Conservation (phyloP, 2,888 invertebrate species). For the Xanthia icteritia region DNA sequence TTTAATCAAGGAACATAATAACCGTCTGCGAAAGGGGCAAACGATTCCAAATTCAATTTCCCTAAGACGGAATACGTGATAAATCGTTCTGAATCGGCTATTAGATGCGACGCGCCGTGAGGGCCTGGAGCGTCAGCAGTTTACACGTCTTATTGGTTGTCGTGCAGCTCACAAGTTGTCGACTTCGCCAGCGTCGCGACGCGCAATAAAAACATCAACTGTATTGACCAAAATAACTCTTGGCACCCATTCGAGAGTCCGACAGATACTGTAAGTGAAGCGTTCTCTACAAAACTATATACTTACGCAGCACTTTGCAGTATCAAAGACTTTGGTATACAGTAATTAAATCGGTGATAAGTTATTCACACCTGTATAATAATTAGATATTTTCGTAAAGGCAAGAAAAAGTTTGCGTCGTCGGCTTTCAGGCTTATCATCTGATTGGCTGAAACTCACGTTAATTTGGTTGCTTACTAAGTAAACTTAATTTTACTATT, state of each 20-base stretch:
- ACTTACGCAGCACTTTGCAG: slow-evolving; percentile 60
- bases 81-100: slow-evolving; percentile 87
- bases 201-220: slow-evolving; percentile 90
- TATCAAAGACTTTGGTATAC: slow-evolving; percentile 33
- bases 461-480: neutral
- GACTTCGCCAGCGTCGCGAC: slow-evolving; percentile 82
- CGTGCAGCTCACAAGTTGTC: slow-evolving; percentile 78
- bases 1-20: slow-evolving; percentile 83
- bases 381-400: neutral
- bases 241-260: slow-evolving; percentile 86
- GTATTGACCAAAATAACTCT: slow-evolving; percentile 90
- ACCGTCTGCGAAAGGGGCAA: slow-evolving; percentile 77
- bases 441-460: neutral
- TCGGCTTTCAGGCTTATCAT: neutral
- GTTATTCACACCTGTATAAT: neutral
- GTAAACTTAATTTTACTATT: neutral
- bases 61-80: slow-evolving; percentile 86
- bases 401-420: slow-evolving; percentile 1
- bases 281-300: slow-evolving; percentile 74
- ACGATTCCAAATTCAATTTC: slow-evolving; percentile 86
- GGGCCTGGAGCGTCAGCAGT: slow-evolving; percentile 80
- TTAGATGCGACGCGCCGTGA: slow-evolving; percentile 86
- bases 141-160: slow-evolving; percentile 87
- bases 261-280: slow-evolving; percentile 85
- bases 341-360: slow-evolving; percentile 4